Evolutionary conservation across 53 echinoderm and acorn worm genomes (phyloP).

Genomic region (Zoroaster sp.): DNA sequence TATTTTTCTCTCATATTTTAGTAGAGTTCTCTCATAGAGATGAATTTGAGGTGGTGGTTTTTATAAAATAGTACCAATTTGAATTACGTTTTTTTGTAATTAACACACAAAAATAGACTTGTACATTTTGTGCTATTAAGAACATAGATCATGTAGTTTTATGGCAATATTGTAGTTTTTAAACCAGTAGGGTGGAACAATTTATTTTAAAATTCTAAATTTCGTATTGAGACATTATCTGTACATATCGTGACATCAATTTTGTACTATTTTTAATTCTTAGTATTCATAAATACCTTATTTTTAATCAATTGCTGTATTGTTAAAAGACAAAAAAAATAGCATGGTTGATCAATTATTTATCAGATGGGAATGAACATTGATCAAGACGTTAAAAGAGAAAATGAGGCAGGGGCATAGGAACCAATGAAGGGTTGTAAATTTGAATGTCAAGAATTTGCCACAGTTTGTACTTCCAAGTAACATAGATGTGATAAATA

Average conservation of each 20-base stretch:
- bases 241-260: background rate
- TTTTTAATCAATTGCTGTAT: background rate
- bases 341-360: too few species aligned
- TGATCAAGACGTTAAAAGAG: too few species aligned
- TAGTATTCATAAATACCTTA: background rate
- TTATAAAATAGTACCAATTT: background rate
- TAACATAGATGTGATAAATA: too few species aligned
- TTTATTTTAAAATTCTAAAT: background rate
- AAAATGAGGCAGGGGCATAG: too few species aligned
- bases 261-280: background rate
- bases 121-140: background rate
- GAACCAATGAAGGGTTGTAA: too few species aligned
- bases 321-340: too few species aligned
- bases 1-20: too few species aligned
- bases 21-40: too few species aligned
- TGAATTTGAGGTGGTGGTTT: background rate
- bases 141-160: background rate
- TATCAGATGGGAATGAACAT: too few species aligned
- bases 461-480: too few species aligned
- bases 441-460: too few species aligned
- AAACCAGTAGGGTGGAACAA: too few species aligned
- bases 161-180: background rate
- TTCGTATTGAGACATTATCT: background rate
- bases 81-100: background rate
- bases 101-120: background rate